Evolutionary conservation across 2,113 vertebrate genomes (phyloP).

Genomic region (Myotis lucifugus): DNA sequence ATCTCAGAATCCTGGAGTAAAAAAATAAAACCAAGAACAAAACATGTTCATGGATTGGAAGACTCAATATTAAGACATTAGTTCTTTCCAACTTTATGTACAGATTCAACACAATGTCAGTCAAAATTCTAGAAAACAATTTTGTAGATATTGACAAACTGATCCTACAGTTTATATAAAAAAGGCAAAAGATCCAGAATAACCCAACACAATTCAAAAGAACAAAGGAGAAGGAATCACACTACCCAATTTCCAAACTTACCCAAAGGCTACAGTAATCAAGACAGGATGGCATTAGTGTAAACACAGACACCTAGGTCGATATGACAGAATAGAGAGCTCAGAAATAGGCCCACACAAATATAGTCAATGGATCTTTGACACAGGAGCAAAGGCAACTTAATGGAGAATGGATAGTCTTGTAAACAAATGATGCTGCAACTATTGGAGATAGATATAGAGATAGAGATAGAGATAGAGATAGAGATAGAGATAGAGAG

Average conservation of each 20-base stretch:
- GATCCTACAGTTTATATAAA: constrained; percentile 6
- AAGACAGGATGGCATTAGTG: neutral
- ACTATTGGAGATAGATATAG: neutral
- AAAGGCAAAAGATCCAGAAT: constrained; percentile 6
- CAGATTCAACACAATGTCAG: neutral
- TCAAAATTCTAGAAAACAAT: constrained; percentile 5
- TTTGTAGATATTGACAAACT: neutral
- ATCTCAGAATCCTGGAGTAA: neutral
- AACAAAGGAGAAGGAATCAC: no score
- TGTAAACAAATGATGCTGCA: neutral
- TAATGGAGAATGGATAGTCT: neutral
- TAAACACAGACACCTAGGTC: neutral
- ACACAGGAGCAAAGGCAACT: neutral
- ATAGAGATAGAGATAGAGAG: no score
- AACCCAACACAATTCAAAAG: neutral
- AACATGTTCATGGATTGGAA: neutral
- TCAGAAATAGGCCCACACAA: neutral
- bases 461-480: no score
- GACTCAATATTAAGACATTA: constrained; percentile 15
- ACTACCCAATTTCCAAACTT: constrained; percentile 24
- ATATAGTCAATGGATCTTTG: neutral
- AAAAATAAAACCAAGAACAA: constrained; percentile 41
- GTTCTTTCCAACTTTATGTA: neutral
- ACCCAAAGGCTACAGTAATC: neutral
- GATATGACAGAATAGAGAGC: neutral